Evolutionary conservation across 1,140 invertebrate species (phyloP).

Genomic region (Drosophila pseudoananassae): DNA sequence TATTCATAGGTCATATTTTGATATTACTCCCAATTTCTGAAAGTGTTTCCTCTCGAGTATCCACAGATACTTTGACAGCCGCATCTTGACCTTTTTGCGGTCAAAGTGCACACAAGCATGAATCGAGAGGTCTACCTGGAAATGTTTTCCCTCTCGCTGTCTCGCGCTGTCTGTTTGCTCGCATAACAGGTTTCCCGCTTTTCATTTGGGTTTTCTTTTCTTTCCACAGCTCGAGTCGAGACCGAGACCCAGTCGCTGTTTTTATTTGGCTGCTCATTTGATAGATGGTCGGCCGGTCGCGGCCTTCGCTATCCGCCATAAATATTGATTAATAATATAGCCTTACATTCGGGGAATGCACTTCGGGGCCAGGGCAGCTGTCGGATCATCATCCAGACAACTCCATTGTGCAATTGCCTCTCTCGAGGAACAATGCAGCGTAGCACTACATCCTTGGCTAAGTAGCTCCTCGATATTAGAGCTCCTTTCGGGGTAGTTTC

Average conservation of each 20-base stretch:
- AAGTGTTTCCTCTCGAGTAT: conserved; percentile 14
- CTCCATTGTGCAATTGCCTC: conserved; percentile 72
- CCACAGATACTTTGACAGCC: conserved; percentile 43
- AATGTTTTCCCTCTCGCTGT: conserved; percentile 34
- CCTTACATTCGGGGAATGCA: conserved; percentile 63
- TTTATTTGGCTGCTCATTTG: conserved; percentile 44
- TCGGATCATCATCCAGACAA: conserved; percentile 69
- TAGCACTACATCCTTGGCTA: conserved; percentile 26
- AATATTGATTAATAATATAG: conserved; percentile 81
- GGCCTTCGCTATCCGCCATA: conserved; percentile 52
- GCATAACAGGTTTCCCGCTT: conserved; percentile 66
- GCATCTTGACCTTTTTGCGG: conserved; percentile 79
- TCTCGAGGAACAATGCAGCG: conserved; percentile 17
- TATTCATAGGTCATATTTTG: too few species aligned
- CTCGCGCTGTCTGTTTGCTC: conserved; percentile 22
- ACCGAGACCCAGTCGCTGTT: neutral
- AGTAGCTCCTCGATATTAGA: conserved; percentile 41
- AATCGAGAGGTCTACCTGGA: conserved; percentile 57
- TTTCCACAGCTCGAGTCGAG: neutral
- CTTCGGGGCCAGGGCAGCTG: conserved; percentile 47
- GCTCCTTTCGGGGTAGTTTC: conserved; percentile 34
- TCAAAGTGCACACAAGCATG: conserved; percentile 81
- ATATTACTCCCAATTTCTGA: neutral
- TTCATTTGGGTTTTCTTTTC: conserved; percentile 41
- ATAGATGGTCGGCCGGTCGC: conserved; percentile 59